phyloP scores from a whole-genome alignment of 2,797 vertebrate genomes.

The Arnoldichthys spilopterus region DNA sequence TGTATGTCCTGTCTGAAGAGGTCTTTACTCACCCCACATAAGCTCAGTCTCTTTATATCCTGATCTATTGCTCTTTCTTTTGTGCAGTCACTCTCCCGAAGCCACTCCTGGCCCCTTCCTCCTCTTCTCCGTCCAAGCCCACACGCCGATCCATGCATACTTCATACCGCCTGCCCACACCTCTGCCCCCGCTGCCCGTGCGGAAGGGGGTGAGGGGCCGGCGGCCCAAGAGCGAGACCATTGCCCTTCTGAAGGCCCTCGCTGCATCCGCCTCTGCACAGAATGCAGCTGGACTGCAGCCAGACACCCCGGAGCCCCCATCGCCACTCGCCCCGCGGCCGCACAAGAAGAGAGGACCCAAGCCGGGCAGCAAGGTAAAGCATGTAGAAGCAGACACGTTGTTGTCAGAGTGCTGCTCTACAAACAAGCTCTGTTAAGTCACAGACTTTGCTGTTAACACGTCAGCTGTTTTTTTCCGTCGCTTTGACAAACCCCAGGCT shows the following conservation, averaged over 20 bases:
- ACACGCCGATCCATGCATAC: constrained; percentile 85
- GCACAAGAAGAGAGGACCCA: constrained; percentile 86
- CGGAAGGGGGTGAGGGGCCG: constrained; percentile 84
- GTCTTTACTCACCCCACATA: too few species aligned
- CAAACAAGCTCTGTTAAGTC: neutral
- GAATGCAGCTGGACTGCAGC: constrained; percentile 48
- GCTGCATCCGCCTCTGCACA: constrained; percentile 62
- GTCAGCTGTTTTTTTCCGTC: neutral
- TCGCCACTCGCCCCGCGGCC: constrained; percentile 73
- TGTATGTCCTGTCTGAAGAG: neutral
- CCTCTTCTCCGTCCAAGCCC: constrained; percentile 84
- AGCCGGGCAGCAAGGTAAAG: constrained; percentile 89
- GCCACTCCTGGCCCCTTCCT: constrained; percentile 76
- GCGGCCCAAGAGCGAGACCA: constrained; percentile 81
- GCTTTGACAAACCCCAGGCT: neutral
- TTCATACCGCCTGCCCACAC: constrained; percentile 81
- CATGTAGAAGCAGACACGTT: neutral
- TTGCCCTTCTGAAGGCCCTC: constrained; percentile 81
- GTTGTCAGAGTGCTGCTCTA: neutral
- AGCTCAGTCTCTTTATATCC: neutral
- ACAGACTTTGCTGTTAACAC: neutral
- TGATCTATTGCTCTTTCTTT: neutral
- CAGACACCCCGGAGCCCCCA: constrained; percentile 61
- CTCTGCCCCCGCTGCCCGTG: constrained; percentile 77
- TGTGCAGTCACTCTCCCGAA: constrained; percentile 83